Conservation (phyloP, 2,113 vertebrate genomes). For the Epinephelus moara region DNA sequence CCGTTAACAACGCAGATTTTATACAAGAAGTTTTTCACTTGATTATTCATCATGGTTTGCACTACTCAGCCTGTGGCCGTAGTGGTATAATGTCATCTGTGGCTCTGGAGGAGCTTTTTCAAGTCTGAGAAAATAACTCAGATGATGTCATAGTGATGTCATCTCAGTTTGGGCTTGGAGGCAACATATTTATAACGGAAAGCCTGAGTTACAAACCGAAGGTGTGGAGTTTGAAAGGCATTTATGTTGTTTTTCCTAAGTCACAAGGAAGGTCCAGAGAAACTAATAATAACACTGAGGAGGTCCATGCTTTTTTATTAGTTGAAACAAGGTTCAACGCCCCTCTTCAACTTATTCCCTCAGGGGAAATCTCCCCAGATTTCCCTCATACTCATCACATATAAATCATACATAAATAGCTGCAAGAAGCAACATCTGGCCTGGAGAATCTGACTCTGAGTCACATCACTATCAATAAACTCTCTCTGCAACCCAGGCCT, state of each 20-base stretch:
- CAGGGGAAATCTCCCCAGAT: no score
- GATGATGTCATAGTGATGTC: no score
- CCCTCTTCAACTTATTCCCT: background rate
- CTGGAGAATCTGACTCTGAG: background rate
- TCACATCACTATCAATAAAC: slow-evolving; percentile 1
- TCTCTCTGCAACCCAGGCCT: background rate
- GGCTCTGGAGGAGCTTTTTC: no score
- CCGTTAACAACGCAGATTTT: no score
- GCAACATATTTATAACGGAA: background rate
- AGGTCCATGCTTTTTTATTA: background rate
- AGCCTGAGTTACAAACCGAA: background rate
- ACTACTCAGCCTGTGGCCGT: no score
- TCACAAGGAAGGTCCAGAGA: background rate
- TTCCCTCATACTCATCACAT: background rate
- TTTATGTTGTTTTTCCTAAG: no score
- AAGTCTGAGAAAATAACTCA: no score
- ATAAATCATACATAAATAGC: background rate
- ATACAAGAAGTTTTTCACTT: no score
- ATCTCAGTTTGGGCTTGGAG: no score
- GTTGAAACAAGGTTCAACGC: background rate
- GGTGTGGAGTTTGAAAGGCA: background rate
- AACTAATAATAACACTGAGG: background rate
- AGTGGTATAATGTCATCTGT: no score
- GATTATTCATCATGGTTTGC: no score
- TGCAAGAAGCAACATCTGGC: slow-evolving; percentile 3